These are phyloP conservation scores for Dromiciops gliroides DNA, from an alignment of 2,113 vertebrate genomes.

Conservation along the genomic window DNA sequence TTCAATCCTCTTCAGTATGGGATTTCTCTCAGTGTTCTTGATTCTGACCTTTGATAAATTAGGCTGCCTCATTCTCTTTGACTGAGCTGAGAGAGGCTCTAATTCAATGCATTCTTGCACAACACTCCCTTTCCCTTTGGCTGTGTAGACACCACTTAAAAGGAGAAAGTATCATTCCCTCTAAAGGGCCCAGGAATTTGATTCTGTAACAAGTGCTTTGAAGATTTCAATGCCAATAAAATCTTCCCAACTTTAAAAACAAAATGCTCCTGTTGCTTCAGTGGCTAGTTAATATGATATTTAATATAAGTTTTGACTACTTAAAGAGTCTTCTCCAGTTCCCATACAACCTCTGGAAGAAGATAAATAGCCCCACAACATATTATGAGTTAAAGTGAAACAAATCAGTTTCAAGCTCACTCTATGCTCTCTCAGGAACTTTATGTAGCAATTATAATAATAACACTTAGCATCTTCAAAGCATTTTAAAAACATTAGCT, in stretches of 20 bases:
- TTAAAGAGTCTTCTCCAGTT: fast-evolving
- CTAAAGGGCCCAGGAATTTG: neutral
- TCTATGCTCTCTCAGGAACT: neutral
- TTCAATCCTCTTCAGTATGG: neutral
- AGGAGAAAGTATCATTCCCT: neutral
- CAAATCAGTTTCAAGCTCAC: neutral
- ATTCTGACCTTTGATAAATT: fast-evolving
- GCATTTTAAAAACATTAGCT: conserved; percentile 6
- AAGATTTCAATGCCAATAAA: conserved; percentile 6
- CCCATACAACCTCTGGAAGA: neutral
- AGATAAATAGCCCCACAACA: too few species aligned
- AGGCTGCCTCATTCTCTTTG: neutral
- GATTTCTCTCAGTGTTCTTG: neutral
- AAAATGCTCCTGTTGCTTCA: fast-evolving
- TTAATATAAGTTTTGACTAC: fast-evolving
- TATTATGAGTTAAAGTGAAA: neutral
- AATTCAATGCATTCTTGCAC: fast-evolving
- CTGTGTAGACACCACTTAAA: neutral
- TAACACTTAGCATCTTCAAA: conserved; percentile 43
- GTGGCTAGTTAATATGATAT: neutral
- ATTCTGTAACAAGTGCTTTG: neutral
- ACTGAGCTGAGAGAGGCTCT: neutral
- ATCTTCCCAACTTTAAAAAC: neutral
- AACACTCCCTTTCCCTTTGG: neutral
- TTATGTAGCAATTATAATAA: neutral